A percentile compares a stretch with the other conserved stretches of the same genome.
phyloP scores from a whole-genome alignment of 2,113 vertebrate species.

The Rhinoptilus africanus region DNA sequence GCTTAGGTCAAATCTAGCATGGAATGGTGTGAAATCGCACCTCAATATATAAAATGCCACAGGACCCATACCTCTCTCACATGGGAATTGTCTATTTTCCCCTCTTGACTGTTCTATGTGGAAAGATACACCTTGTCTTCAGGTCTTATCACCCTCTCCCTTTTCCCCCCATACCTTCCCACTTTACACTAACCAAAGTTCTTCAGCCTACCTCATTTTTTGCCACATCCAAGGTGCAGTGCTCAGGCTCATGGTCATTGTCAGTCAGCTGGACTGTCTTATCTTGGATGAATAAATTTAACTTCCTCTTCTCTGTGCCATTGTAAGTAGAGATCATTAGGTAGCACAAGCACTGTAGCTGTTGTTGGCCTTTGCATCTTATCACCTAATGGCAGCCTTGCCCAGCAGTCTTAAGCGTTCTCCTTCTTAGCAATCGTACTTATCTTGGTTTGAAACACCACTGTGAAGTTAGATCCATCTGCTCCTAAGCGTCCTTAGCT shows the following conservation, averaged over 20 bases:
- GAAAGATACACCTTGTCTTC: neutral
- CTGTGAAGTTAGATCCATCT: neutral
- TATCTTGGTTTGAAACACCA: neutral
- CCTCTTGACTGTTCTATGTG: neutral
- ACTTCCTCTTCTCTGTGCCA: neutral
- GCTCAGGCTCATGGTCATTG: neutral
- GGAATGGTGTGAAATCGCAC: neutral
- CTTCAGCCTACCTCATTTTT: neutral
- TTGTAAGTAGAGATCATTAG: neutral
- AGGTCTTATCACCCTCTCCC: neutral
- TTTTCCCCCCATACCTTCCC: neutral
- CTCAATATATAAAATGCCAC: neutral
- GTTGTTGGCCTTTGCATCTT: neutral
- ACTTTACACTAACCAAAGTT: neutral
- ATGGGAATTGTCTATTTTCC: neutral
- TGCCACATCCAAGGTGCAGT: neutral
- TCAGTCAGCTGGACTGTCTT: neutral
- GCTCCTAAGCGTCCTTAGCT: neutral
- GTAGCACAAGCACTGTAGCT: neutral
- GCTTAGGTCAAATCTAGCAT: neutral
- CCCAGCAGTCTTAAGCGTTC: neutral
- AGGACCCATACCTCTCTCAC: neutral
- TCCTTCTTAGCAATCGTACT: neutral
- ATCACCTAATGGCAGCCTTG: neutral
- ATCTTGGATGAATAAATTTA: neutral